phyloP scores from a whole-genome alignment of 2,797 vertebrate genomes.

The Aphelocoma californica region DNA sequence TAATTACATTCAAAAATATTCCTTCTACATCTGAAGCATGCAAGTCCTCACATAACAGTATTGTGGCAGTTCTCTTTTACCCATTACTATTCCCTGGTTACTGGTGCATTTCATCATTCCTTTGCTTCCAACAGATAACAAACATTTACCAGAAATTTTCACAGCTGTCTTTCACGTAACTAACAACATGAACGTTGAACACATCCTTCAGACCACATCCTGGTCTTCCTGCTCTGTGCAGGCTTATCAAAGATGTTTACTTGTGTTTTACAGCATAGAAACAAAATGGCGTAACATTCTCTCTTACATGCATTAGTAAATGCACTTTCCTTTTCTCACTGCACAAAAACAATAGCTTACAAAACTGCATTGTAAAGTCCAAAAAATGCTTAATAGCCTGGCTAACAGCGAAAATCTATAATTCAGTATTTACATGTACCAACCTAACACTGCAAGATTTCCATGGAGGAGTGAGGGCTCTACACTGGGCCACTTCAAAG shows the following conservation, averaged over 20 bases:
- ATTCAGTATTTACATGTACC: background rate
- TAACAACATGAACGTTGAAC: background rate
- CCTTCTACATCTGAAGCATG: background rate
- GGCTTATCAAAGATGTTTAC: background rate
- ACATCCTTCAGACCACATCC: background rate
- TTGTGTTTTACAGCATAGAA: background rate
- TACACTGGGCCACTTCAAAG: background rate
- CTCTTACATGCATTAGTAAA: background rate
- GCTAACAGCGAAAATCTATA: background rate
- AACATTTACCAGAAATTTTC: background rate
- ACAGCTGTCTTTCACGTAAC: background rate
- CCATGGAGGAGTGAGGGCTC: background rate
- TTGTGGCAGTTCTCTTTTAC: background rate
- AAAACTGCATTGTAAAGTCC: background rate
- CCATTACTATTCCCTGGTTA: background rate
- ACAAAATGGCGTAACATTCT: background rate
- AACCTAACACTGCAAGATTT: background rate
- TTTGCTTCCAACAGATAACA: background rate
- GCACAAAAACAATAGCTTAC: background rate
- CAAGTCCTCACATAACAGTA: background rate
- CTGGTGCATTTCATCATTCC: background rate
- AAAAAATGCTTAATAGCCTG: background rate
- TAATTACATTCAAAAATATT: background rate
- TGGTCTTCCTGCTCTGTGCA: background rate
- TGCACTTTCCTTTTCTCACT: background rate